Conservation (phyloP, 2,888 invertebrate genomes). For the Eupithecia tripunctaria region DNA sequence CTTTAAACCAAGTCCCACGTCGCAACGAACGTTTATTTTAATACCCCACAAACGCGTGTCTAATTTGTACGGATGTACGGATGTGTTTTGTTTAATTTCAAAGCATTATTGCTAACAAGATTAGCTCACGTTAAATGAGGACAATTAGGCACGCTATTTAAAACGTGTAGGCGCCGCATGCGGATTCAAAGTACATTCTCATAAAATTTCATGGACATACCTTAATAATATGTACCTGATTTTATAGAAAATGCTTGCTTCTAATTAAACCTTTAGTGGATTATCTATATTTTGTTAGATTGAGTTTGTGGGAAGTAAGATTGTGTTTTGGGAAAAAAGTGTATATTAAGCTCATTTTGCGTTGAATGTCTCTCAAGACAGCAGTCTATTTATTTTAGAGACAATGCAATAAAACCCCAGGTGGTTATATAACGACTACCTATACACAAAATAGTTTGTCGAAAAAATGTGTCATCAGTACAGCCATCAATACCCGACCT, state of each 20-base stretch:
- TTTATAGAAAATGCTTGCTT: background rate
- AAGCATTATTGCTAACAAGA: constrained; percentile 58
- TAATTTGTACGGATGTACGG: constrained; percentile 62
- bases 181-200: background rate
- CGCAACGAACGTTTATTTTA: constrained; percentile 72
- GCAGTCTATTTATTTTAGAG: background rate
- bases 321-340: background rate
- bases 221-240: background rate
- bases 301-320: background rate
- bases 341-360: background rate
- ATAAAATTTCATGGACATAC: constrained; percentile 4
- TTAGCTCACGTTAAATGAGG: constrained; percentile 42
- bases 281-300: background rate
- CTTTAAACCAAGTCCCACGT: constrained; percentile 75
- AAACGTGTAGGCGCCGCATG: constrained; percentile 17
- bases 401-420: background rate
- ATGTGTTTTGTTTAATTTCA: constrained; percentile 73
- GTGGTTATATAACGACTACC: background rate
- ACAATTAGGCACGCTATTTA: constrained; percentile 40
- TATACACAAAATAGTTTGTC: background rate
- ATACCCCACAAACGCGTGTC: constrained; percentile 76
- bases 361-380: background rate
- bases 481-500: background rate
- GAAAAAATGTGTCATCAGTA: background rate
- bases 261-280: background rate